phyloP scores from a whole-genome alignment of 2,113 vertebrate species.

The Alosa alosa region DNA sequence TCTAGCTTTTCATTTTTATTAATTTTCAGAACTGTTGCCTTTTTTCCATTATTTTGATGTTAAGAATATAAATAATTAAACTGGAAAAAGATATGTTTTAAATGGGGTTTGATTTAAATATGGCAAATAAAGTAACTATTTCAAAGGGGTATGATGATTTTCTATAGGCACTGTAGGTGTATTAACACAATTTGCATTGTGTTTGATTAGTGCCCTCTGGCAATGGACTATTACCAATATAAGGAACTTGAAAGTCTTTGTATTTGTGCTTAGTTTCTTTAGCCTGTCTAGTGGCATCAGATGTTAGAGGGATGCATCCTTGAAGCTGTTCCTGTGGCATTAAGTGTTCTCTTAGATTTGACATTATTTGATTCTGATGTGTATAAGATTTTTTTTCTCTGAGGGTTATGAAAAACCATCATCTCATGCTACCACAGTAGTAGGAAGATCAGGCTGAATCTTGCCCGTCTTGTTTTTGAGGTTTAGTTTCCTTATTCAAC shows the following conservation, averaged over 20 bases:
- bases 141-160: too few species aligned
- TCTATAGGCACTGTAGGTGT: not conserved
- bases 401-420: not conserved
- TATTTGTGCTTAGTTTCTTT: not conserved
- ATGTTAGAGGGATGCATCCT: not conserved
- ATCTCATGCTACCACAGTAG: not conserved
- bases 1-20: too few species aligned
- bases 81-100: too few species aligned
- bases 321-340: not conserved
- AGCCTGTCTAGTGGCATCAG: not conserved
- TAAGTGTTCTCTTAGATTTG: not conserved
- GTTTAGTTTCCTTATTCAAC: not conserved
- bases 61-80: too few species aligned
- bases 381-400: not conserved
- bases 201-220: not conserved
- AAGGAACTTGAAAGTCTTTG: not conserved
- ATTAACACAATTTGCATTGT: not conserved
- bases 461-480: slow-evolving; percentile 14
- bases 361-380: not conserved
- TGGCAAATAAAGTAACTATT: too few species aligned
- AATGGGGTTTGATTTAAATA: too few species aligned
- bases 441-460: slow-evolving; percentile 25
- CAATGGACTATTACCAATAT: not conserved
- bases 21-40: too few species aligned
- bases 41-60: too few species aligned